Evolutionary conservation across 2,888 invertebrate genomes (phyloP).

Genomic region (Copidosoma aretas): DNA sequence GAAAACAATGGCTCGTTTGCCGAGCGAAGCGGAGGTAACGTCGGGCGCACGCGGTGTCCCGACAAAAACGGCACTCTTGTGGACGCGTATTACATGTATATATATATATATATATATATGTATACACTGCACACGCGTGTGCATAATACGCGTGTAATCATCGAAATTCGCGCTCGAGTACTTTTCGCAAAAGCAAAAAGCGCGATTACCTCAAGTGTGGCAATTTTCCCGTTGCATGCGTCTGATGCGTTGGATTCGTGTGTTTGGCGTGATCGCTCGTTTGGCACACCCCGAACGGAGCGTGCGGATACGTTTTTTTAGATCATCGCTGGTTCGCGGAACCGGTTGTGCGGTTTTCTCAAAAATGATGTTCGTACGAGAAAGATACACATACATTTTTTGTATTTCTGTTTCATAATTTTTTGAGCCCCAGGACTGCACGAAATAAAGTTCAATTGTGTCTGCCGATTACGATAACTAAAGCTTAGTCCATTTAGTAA

Average conservation of each 20-base stretch:
- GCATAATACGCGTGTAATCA: conserved; percentile 23
- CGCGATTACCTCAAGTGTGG: conserved; percentile 38
- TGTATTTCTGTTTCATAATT: not conserved
- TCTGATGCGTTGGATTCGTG: too few species aligned
- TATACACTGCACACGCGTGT: too few species aligned
- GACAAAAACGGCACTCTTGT: too few species aligned
- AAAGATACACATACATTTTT: conserved; percentile 1
- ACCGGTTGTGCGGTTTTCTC: too few species aligned
- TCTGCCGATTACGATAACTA: too few species aligned
- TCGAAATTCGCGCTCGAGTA: conserved; percentile 24
- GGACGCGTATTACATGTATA: too few species aligned
- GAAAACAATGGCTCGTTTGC: conserved; percentile 27
- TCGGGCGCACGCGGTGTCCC: not conserved
- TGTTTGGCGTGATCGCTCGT: not conserved
- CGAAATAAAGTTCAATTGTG: too few species aligned
- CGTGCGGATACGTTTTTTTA: conserved; percentile 10
- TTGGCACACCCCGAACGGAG: conserved; percentile 28
- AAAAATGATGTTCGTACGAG: too few species aligned
- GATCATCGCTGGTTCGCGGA: too few species aligned
- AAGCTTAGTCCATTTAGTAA: too few species aligned
- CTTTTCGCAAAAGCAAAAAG: conserved; percentile 17
- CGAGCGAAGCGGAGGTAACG: conserved; percentile 12
- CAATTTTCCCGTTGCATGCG: conserved; percentile 29
- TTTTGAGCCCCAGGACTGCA: too few species aligned
- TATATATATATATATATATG: too few species aligned